These are phyloP conservation scores for Menidia beryllina DNA, from an alignment of 2,113 vertebrate genomes.

Conservation along the genomic window DNA sequence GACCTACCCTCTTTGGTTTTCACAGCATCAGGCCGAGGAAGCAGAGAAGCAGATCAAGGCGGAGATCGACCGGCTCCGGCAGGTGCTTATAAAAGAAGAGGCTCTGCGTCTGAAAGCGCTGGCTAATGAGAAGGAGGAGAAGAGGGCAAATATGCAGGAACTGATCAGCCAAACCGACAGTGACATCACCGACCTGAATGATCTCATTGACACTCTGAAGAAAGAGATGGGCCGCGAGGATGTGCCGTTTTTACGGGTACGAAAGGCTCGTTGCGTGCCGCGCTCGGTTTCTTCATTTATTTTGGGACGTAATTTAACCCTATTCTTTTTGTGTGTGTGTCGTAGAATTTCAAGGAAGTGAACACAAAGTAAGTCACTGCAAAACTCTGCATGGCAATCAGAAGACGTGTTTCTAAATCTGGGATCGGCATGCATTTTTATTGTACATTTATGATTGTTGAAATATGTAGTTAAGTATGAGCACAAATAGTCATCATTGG, in stretches of 20 bases:
- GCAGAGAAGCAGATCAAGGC: conserved; percentile 72
- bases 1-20: not conserved
- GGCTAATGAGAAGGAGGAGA: conserved; percentile 68
- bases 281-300: not conserved
- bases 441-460: not conserved
- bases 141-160: conserved; percentile 43
- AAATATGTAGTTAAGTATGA: not conserved
- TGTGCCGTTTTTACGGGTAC: conserved; percentile 70
- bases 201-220: conserved; percentile 64
- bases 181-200: conserved; percentile 47
- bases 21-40: conserved; percentile 70
- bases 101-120: conserved; percentile 59
- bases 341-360: conserved; percentile 78
- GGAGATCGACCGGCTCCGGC: conserved; percentile 75
- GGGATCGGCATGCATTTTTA: too few relatives aligned
- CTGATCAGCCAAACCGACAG: conserved; percentile 34
- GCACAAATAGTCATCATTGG: not conserved
- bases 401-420: too few relatives aligned
- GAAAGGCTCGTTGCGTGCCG: not conserved
- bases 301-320: not conserved
- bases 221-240: conserved; percentile 78
- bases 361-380: conserved; percentile 74
- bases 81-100: conserved; percentile 65
- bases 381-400: too few relatives aligned
- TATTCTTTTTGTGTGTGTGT: conserved; percentile 14